These are phyloP conservation scores for Pholis gunnellus DNA, from an alignment of 2,113 vertebrate species.

Conservation along the genomic window DNA sequence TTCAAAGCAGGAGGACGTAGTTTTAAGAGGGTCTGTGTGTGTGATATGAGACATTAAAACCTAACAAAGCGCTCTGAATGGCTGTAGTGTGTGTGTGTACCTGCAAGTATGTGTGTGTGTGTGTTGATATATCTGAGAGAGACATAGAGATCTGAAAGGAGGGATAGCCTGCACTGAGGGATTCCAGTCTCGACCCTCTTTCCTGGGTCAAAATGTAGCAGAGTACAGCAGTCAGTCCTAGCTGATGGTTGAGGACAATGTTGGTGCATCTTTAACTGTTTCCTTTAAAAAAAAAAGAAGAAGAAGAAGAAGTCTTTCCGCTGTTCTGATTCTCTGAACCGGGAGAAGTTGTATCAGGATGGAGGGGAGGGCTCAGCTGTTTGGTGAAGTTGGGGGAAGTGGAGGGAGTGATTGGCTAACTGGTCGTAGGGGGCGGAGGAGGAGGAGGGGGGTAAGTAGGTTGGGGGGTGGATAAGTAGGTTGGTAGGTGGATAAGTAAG, in stretches of 20 bases:
- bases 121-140: constrained; percentile 57
- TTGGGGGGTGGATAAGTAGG: constrained; percentile 24
- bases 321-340: constrained; percentile 46
- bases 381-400: constrained; percentile 42
- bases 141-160: constrained; percentile 58
- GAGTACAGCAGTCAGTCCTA: constrained; percentile 64
- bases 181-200: constrained; percentile 68
- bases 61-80: constrained; percentile 32
- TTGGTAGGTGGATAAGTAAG: constrained; percentile 44
- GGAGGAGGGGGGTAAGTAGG: background rate
- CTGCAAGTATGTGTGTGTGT: constrained; percentile 22
- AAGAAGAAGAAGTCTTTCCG: constrained; percentile 43
- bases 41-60: constrained; percentile 53
- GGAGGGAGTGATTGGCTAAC: constrained; percentile 53
- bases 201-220: constrained; percentile 57
- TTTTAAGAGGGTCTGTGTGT: constrained; percentile 47
- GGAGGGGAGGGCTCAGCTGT: constrained; percentile 51
- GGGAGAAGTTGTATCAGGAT: constrained; percentile 54
- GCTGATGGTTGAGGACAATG: constrained; percentile 52
- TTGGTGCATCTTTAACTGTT: constrained; percentile 41
- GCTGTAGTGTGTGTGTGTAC: constrained; percentile 74
- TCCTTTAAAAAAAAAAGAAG: constrained; percentile 34
- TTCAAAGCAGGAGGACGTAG: constrained; percentile 46
- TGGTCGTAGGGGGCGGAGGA: constrained; percentile 41
- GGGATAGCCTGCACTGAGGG: constrained; percentile 49